These are phyloP conservation scores for Crypturellus tataupa DNA, from an alignment of 2,797 vertebrate genomes.

Conservation along the genomic window DNA sequence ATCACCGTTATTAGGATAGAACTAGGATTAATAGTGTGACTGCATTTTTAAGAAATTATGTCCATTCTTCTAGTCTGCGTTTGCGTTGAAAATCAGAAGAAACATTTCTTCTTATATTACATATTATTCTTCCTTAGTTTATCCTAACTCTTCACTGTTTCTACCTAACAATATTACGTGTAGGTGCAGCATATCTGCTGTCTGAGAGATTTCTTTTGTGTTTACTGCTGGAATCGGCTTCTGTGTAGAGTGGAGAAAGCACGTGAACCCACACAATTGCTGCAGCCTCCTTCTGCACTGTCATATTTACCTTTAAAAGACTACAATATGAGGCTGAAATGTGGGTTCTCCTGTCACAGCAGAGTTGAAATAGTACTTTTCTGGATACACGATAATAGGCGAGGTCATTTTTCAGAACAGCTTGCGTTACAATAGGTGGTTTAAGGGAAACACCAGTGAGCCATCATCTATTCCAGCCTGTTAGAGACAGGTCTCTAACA, in stretches of 20 bases:
- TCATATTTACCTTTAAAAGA: neutral
- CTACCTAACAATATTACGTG: neutral
- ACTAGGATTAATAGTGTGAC: neutral
- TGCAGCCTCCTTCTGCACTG: neutral
- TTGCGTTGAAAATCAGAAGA: neutral
- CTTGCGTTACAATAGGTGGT: constrained; percentile 19
- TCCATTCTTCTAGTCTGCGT: neutral
- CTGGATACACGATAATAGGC: constrained; percentile 23
- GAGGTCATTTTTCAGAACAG: constrained; percentile 56
- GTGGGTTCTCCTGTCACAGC: constrained; percentile 35
- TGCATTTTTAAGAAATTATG: neutral
- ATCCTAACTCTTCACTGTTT: neutral
- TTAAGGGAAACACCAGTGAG: constrained; percentile 17
- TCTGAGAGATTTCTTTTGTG: neutral
- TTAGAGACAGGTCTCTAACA: constrained; percentile 34
- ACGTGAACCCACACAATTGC: neutral
- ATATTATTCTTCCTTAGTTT: neutral
- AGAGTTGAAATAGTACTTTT: constrained; percentile 38
- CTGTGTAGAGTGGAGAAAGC: neutral
- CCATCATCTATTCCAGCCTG: constrained; percentile 23
- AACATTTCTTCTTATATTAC: neutral
- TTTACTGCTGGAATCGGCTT: neutral
- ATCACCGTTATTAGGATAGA: neutral
- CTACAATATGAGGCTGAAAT: neutral
- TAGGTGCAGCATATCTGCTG: neutral